phyloP scores from a whole-genome alignment of 2,113 vertebrate genomes.

The Brevimyrus niger region DNA sequence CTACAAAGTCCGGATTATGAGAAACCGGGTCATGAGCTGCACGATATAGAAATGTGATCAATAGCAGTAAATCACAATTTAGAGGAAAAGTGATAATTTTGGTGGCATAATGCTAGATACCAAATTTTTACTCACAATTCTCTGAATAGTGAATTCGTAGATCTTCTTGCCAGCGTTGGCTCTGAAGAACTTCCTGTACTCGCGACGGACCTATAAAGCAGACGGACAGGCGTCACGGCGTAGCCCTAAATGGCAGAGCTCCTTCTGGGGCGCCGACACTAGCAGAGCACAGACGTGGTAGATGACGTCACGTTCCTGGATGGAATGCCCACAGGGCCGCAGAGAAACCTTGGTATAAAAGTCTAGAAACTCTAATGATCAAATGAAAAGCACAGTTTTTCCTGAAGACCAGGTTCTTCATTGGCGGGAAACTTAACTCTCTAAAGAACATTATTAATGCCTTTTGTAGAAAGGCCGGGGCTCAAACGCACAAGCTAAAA shows the following conservation, averaged over 20 bases:
- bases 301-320: not conserved
- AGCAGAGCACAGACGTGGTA: not conserved
- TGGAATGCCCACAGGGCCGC: not conserved
- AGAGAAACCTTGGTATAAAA: not conserved
- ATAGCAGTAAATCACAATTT: not conserved
- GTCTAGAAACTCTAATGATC: not conserved
- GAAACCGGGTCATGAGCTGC: not conserved
- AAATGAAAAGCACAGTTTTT: not conserved
- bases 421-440: not conserved
- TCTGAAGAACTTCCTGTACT: conserved; percentile 96
- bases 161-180: conserved; percentile 96
- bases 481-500: not conserved
- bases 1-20: not conserved
- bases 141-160: conserved; percentile 89
- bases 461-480: not conserved
- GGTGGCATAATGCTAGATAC: not conserved
- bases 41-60: not conserved
- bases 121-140: conserved; percentile 73
- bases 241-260: not conserved
- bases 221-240: conserved; percentile 7
- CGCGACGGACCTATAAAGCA: conserved; percentile 81
- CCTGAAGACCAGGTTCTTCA: not conserved
- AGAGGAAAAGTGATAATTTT: not conserved
- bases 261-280: not conserved
- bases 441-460: not conserved